A percentile compares a stretch with the other conserved stretches of the same genome.
Conservation (phyloP, 2,797 vertebrate genomes). For the Taeniopygia guttata region DNA sequence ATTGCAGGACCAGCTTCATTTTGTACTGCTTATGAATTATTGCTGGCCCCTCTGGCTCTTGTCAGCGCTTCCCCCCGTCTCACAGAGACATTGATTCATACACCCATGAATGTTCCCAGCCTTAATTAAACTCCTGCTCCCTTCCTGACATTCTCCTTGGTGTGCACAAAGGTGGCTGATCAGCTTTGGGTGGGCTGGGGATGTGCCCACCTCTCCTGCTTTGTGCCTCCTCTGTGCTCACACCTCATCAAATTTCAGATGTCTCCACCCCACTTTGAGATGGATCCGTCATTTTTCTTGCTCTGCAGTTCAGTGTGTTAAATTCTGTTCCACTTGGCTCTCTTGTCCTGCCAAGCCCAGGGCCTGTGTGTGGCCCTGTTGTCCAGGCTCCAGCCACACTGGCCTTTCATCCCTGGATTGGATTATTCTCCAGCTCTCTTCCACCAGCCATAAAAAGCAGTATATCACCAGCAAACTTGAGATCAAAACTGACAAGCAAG, state of each 20-base stretch:
- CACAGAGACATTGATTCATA: background rate
- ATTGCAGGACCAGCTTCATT: background rate
- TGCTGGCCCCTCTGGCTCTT: background rate
- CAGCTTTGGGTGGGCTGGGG: background rate
- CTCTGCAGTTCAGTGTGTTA: background rate
- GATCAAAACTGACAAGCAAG: slow-evolving; percentile 66
- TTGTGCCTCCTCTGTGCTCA: background rate
- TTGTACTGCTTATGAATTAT: slow-evolving; percentile 1
- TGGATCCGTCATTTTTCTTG: background rate
- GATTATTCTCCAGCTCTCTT: slow-evolving; percentile 25
- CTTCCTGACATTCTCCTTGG: background rate
- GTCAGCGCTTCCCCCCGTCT: background rate
- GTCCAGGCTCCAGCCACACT: background rate
- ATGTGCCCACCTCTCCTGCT: background rate
- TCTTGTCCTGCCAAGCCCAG: background rate
- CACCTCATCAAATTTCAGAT: background rate
- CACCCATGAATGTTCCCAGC: background rate
- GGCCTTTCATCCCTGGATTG: background rate
- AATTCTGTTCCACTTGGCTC: background rate
- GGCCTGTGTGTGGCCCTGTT: background rate
- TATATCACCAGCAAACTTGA: slow-evolving; percentile 51
- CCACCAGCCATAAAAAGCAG: slow-evolving; percentile 4
- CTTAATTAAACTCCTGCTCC: background rate
- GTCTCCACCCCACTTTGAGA: background rate
- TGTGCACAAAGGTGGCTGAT: background rate